phyloP scores from a whole-genome alignment of 2,888 invertebrate genomes.

The Myathropa florea region DNA sequence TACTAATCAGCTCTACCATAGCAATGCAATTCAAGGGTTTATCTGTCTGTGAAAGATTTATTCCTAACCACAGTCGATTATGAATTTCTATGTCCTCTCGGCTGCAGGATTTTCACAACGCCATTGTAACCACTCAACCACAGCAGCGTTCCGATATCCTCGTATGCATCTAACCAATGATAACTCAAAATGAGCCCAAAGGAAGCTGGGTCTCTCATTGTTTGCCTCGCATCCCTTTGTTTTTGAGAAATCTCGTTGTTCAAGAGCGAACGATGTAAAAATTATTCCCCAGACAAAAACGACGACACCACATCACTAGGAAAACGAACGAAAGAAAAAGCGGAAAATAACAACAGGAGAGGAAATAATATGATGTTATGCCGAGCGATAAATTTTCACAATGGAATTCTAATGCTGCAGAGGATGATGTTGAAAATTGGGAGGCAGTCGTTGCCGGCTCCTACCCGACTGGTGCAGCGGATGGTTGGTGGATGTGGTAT shows the following conservation, averaged over 20 bases:
- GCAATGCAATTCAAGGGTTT: background rate
- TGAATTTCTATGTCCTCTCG: background rate
- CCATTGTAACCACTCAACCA: constrained; percentile 40
- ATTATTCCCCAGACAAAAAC: constrained; percentile 37
- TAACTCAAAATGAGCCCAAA: constrained; percentile 44
- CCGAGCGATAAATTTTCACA: constrained; percentile 69
- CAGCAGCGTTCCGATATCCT: constrained; percentile 24
- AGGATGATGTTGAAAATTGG: constrained; percentile 48
- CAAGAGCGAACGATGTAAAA: constrained; percentile 6
- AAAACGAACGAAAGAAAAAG: constrained; percentile 24
- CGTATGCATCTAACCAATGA: constrained; percentile 45
- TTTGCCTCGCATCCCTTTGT: background rate
- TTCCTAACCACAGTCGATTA: constrained; percentile 13
- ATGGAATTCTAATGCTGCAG: constrained; percentile 61
- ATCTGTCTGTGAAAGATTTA: constrained; percentile 3
- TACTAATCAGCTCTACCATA: background rate
- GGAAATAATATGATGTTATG: constrained; percentile 69
- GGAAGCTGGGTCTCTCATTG: constrained; percentile 39
- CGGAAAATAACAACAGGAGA: constrained; percentile 57
- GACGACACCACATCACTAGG: constrained; percentile 34
- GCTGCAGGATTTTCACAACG: background rate
- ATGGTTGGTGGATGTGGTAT: background rate
- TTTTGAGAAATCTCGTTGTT: constrained; percentile 2
- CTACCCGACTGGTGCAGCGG: background rate
- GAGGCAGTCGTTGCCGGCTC: constrained; percentile 16